Evolutionary conservation across 2,888 invertebrate species (phyloP), one percentile per base, ranked within the genome.

Genomic region (Cataglyphis rosenhaueri): DNA sequence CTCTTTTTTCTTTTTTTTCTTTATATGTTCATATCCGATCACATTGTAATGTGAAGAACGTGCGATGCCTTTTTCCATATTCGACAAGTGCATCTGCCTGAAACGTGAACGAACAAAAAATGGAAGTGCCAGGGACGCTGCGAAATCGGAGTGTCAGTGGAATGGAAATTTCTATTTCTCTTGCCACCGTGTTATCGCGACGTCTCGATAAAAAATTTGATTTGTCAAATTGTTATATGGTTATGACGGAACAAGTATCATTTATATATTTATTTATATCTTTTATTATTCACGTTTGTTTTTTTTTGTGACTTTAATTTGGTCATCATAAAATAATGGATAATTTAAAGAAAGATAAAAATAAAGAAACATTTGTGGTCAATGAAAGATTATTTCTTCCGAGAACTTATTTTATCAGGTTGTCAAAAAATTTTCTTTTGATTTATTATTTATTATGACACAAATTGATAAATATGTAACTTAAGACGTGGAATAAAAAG

Each of bases 31-130:
- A 35, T 35, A 25, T 52, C 35, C 38, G 62, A 32, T 62, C 41
- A 41, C 59, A 55, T 44, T 38, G 61, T 75, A 35, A 35, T 32
- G 71, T 41, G 78, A 57, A 32, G 12, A 25, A 3, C 44, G 71
- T 21, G 70, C 18, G 44, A 78, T 70, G 71, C 44, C 59, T 32
- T 71, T 78, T 71, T 70, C 70, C 70, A 32, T 78, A 44, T 78
- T 78, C 38, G 57, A 78, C 78, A 57, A 78, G 78, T 78, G 78
- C 70, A 59, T 59, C 41, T 70, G 78, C 3, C 21, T 78, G 32
- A 32, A 18, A 44, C 76, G 70, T 25, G 59, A 5, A 59, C 71
- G 59, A 35, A n/a, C 25, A 25, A 61, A 15, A 44, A 71, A 59
- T 44, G 32, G 25, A 78, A 25, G 71, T 71, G 44, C 35, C 71